Conservation (phyloP, 2,888 invertebrate species). For the Watsonalla binaria region DNA sequence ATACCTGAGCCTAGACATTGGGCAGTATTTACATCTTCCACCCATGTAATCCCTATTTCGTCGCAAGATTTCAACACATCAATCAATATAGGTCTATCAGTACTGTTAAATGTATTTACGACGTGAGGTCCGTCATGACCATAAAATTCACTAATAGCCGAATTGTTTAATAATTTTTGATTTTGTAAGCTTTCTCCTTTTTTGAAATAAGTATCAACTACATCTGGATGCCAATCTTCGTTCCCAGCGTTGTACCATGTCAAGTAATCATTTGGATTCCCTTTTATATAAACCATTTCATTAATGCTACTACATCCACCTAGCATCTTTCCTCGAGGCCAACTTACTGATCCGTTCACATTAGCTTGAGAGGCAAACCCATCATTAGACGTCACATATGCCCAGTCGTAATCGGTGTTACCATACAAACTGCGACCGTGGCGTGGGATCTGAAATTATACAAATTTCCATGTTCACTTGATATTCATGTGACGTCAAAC, state of each 20-base stretch:
- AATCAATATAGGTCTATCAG: constrained; percentile 42
- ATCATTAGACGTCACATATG: constrained; percentile 88
- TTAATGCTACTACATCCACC: constrained; percentile 76
- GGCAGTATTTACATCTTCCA: constrained; percentile 49
- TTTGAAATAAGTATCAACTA: constrained; percentile 55
- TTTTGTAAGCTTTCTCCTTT: constrained; percentile 61
- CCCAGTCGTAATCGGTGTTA: constrained; percentile 82
- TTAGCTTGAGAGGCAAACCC: constrained; percentile 83
- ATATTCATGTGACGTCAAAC: too few relatives aligned
- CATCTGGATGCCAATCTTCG: constrained; percentile 68
- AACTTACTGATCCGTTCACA: constrained; percentile 32
- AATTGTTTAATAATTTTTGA: constrained; percentile 18
- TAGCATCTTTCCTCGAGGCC: constrained; percentile 79
- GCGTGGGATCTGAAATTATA: constrained; percentile 1
- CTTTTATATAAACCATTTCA: constrained; percentile 72
- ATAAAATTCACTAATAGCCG: constrained; percentile 26
- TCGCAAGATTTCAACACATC: constrained; percentile 45
- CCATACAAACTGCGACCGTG: constrained; percentile 21
- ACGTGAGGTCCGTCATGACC: constrained; percentile 56
- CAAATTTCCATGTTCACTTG: too few relatives aligned
- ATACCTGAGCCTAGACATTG: constrained; percentile 61
- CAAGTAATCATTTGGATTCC: constrained; percentile 61
- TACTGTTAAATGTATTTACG: constrained; percentile 55
- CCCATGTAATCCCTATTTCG: constrained; percentile 50
- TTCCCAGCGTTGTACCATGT: constrained; percentile 71